A percentile compares a stretch with the other conserved stretches of the same genome.
Conservation (phyloP, 2,797 vertebrate genomes). For the Clarias platycephalus region DNA sequence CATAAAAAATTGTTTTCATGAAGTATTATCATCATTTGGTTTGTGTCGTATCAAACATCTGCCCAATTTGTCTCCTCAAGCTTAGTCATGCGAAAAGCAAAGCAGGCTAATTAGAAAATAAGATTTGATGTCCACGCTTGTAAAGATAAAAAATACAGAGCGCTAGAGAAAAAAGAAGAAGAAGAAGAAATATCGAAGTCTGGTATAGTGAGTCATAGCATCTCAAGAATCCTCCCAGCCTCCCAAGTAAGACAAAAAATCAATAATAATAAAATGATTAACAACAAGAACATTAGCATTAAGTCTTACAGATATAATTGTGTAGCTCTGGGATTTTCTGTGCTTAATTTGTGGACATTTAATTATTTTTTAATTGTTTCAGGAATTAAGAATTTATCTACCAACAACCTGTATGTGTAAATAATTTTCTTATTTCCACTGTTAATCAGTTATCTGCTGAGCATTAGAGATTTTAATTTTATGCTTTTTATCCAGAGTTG, state of each 20-base stretch:
- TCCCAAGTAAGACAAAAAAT: not conserved
- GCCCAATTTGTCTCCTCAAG: not conserved
- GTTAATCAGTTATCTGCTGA: conserved; percentile 8
- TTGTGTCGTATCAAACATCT: not conserved
- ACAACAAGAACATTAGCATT: not conserved
- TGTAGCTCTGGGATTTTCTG: not conserved
- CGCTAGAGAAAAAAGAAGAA: not conserved
- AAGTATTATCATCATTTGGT: not conserved
- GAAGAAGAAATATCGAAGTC: not conserved
- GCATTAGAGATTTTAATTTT: not conserved
- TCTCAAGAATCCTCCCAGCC: not conserved
- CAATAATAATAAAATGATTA: conserved; percentile 4
- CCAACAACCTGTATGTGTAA: not conserved
- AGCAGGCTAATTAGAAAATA: conserved; percentile 15
- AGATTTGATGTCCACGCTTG: not conserved
- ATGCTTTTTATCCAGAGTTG: not conserved
- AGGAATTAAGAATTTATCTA: conserved; percentile 1
- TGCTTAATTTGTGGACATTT: not conserved
- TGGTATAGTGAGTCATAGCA: conserved; percentile 7
- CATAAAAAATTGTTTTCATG: no score
- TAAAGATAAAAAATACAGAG: conserved; percentile 7
- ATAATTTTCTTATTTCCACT: not conserved
- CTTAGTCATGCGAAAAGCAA: not conserved
- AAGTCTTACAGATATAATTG: not conserved
- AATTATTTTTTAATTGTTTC: conserved; percentile 1